Evolutionary conservation across 2,888 invertebrate genomes (phyloP).

Genomic region (Drosophila recens): DNA sequence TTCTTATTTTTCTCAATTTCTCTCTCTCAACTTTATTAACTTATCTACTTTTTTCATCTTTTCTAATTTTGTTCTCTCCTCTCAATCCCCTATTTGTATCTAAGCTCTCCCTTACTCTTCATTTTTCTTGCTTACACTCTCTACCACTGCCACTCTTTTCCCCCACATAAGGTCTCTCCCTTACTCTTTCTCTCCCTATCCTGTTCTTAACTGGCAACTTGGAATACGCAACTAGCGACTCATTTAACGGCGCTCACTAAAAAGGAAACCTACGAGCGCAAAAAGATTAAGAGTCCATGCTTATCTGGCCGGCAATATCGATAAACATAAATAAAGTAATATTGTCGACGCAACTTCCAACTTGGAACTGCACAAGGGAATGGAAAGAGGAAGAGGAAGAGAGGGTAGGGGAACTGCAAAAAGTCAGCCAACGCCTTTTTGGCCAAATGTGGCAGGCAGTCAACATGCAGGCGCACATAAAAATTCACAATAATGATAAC

Average conservation of each 20-base stretch:
- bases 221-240: slow-evolving; percentile 35
- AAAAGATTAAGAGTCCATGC: slow-evolving; percentile 44
- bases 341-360: slow-evolving; percentile 65
- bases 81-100: neutral
- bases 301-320: slow-evolving; percentile 75
- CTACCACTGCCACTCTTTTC: neutral
- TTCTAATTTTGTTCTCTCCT: neutral
- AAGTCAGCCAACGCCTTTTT: slow-evolving; percentile 56
- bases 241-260: slow-evolving; percentile 71
- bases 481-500: slow-evolving; percentile 78
- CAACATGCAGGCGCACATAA: slow-evolving; percentile 80
- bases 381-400: neutral
- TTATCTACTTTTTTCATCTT: neutral
- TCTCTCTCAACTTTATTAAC: neutral
- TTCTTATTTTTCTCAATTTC: neutral
- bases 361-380: slow-evolving; percentile 5
- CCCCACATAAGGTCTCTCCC: neutral
- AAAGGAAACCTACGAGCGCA: slow-evolving; percentile 74
- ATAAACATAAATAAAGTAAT: slow-evolving; percentile 79
- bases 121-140: neutral
- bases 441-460: slow-evolving; percentile 46
- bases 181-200: neutral
- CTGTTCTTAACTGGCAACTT: slow-evolving; percentile 16
- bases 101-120: too few relatives aligned
- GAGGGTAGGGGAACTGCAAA: neutral